These are phyloP conservation scores for Enteromius treurensis DNA, from an alignment of 2,797 vertebrate genomes.

Conservation along the genomic window DNA sequence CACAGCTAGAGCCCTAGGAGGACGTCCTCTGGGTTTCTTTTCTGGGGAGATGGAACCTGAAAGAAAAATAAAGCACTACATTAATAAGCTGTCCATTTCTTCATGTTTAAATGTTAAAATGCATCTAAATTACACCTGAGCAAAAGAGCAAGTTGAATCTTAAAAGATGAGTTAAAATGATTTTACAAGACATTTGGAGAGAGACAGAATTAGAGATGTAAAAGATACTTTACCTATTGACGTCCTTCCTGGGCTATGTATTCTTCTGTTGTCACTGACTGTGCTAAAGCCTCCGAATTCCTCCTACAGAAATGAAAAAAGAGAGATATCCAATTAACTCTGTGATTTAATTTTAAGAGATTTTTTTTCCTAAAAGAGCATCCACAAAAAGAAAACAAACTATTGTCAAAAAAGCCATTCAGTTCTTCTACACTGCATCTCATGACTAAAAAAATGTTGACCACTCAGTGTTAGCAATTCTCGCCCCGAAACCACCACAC, in stretches of 20 bases:
- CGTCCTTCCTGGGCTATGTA: slow-evolving; percentile 83
- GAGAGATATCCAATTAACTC: slow-evolving; percentile 6
- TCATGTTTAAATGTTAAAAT: neutral
- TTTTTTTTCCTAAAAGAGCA: slow-evolving; percentile 50
- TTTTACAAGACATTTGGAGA: neutral
- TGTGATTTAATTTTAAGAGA: neutral
- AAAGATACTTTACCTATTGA: slow-evolving; percentile 81
- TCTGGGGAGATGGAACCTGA: slow-evolving; percentile 80
- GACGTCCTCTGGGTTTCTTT: slow-evolving; percentile 95
- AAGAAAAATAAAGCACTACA: slow-evolving; percentile 55
- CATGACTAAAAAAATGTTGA: slow-evolving; percentile 50
- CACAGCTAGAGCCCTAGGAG: slow-evolving; percentile 86
- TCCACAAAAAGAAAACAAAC: slow-evolving; percentile 53
- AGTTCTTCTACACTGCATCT: slow-evolving; percentile 49
- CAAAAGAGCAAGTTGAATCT: neutral
- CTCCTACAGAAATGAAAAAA: slow-evolving; percentile 83
- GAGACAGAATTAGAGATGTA: neutral
- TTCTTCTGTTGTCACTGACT: slow-evolving; percentile 87
- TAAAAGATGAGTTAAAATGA: neutral
- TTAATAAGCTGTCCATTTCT: slow-evolving; percentile 12
- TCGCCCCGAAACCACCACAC: slow-evolving; percentile 44
- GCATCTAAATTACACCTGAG: neutral
- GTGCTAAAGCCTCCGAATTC: slow-evolving; percentile 93
- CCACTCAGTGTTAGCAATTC: slow-evolving; percentile 56
- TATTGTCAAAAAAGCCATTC: slow-evolving; percentile 61